These are phyloP conservation scores for Telenomus remus DNA, from an alignment of 1,140 invertebrate genomes.

Conservation along the genomic window DNA sequence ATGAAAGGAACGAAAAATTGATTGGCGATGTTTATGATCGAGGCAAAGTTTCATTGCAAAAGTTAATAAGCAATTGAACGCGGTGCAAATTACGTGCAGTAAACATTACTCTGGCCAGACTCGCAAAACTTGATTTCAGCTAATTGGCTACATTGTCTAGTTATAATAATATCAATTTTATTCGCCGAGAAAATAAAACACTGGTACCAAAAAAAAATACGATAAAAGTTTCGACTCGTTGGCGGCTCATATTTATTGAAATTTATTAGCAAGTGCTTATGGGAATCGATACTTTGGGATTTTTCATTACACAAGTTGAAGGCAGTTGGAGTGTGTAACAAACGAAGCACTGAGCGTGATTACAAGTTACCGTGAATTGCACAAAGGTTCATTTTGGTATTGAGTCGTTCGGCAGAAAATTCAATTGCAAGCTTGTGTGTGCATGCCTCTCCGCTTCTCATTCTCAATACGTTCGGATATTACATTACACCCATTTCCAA, in stretches of 20 bases:
- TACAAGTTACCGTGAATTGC: conserved; percentile 19
- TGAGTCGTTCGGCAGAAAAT: conserved; percentile 46
- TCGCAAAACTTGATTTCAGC: not conserved
- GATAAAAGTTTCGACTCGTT: conserved; percentile 15
- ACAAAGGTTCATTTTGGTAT: conserved; percentile 35
- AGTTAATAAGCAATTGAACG: conserved; percentile 40
- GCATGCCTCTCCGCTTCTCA: conserved; percentile 18
- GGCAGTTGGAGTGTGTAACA: conserved; percentile 22
- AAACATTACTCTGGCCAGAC: conserved; percentile 9
- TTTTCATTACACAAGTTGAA: conserved; percentile 18
- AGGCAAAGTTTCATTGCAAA: conserved; percentile 24
- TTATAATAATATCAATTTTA: conserved; percentile 38
- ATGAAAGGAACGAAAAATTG: conserved; percentile 14
- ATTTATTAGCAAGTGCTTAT: conserved; percentile 17
- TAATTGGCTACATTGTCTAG: conserved; percentile 34
- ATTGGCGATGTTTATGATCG: conserved; percentile 1
- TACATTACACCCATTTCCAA: conserved; percentile 36
- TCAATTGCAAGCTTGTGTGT: conserved; percentile 30
- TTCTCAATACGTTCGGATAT: conserved; percentile 40
- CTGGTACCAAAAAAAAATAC: too few species aligned
- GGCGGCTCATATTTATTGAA: conserved; percentile 13
- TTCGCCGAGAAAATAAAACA: not conserved
- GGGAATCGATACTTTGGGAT: conserved; percentile 14
- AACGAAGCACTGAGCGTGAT: conserved; percentile 28
- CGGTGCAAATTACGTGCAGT: conserved; percentile 16